Evolutionary conservation across 2,888 invertebrate genomes (phyloP).

Genomic region (Cecidostiba fungosa): DNA sequence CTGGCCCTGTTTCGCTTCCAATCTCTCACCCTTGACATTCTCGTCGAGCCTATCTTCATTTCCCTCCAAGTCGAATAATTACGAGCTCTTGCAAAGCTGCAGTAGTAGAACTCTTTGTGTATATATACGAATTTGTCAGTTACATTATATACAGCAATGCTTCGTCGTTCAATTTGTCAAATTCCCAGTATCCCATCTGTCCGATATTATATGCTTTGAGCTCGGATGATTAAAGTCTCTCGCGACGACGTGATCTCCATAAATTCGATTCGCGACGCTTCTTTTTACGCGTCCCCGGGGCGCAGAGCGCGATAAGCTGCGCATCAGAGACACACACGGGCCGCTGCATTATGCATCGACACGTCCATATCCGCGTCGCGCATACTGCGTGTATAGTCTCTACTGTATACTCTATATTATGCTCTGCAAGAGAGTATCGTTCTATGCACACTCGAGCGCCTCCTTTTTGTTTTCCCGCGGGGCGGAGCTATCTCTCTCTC

Average conservation of each 20-base stretch:
- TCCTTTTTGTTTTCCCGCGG: not conserved
- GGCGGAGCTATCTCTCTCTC: not conserved
- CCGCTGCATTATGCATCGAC: constrained; percentile 73
- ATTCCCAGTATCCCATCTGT: constrained; percentile 39
- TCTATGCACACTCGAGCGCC: not conserved
- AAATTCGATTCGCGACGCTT: constrained; percentile 60
- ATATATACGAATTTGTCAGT: constrained; percentile 6
- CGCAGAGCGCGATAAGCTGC: constrained; percentile 3
- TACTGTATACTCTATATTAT: constrained; percentile 68
- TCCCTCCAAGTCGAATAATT: not conserved
- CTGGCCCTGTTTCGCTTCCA: constrained; percentile 25
- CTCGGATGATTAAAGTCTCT: constrained; percentile 59
- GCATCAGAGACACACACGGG: not conserved
- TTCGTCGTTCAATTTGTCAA: constrained; percentile 54
- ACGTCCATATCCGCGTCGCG: constrained; percentile 68
- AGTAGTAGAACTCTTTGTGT: too few species aligned
- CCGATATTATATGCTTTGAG: constrained; percentile 60
- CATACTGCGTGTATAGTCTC: constrained; percentile 70
- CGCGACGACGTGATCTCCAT: constrained; percentile 55
- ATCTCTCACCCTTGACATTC: constrained; percentile 48
- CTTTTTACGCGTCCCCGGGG: constrained; percentile 42
- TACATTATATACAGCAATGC: not conserved
- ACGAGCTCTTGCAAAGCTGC: too few species aligned
- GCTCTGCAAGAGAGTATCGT: not conserved
- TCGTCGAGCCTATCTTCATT: constrained; percentile 15